Evolutionary conservation across 1,140 invertebrate species (phyloP).

Genomic region (Oedothorax gibbosus): DNA sequence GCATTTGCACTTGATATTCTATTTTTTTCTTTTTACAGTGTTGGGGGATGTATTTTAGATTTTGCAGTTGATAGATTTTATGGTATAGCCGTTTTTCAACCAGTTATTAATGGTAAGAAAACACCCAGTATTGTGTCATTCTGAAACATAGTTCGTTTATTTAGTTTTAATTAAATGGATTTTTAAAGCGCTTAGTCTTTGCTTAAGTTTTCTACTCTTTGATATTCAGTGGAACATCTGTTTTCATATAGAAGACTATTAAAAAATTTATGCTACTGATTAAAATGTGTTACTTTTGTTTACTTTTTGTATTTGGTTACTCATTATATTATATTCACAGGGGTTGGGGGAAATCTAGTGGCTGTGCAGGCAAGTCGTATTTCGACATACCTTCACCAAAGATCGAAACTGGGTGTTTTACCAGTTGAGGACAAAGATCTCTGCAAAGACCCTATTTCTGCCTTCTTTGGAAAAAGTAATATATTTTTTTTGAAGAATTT

Average conservation of each 20-base stretch:
- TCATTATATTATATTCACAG: constrained; percentile 64
- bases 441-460: constrained; percentile 63
- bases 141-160: too few relatives aligned
- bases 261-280: too few relatives aligned
- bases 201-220: too few relatives aligned
- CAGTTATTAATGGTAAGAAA: constrained; percentile 69
- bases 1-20: neutral
- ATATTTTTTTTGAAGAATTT: neutral
- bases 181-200: too few relatives aligned
- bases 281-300: too few relatives aligned
- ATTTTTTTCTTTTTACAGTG: constrained; percentile 34
- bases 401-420: constrained; percentile 59
- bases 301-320: neutral
- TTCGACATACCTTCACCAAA: constrained; percentile 71
- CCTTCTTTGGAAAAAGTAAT: constrained; percentile 64
- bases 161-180: too few relatives aligned
- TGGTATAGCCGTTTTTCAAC: constrained; percentile 71
- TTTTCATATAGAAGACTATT: too few relatives aligned
- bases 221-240: too few relatives aligned
- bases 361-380: constrained; percentile 74
- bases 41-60: constrained; percentile 66
- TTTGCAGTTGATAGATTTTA: constrained; percentile 66
- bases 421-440: constrained; percentile 63
- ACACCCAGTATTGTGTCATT: too few relatives aligned
- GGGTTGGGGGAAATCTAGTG: constrained; percentile 74